Evolutionary conservation across 2,113 vertebrate genomes (phyloP), one percentile per base, ranked within the genome.

Genomic region (Lepidothrix coronata): DNA sequence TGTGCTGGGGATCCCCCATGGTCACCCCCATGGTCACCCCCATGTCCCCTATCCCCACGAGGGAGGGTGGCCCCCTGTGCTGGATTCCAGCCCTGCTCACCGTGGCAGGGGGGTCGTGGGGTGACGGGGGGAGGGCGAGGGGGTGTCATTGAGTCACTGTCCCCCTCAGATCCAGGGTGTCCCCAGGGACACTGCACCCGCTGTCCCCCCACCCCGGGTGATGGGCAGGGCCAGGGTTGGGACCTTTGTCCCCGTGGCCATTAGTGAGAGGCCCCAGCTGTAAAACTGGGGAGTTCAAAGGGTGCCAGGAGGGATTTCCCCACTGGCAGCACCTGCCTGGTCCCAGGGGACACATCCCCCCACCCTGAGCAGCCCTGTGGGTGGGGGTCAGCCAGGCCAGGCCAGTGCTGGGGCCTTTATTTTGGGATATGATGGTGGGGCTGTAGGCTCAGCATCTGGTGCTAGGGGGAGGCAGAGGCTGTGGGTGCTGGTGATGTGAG

Each of bases 41-140:
- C 9, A 4, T 39, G 70, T 77, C 61, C 70, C n/a, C 54, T 2
- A 4, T 76, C 35, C 78, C 68, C 71, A 43, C 1, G 48, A 5
- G 1, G 1, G 16, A 48, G 1, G 22, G 28, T 7, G 20, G n/a
- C 33, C 27, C 43, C 81, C 31, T 5, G 1, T 0, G 0, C 21
- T 11, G n/a, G 49, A 11, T 61, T 55, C 79, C 46, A 8, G 23
- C 57, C n/a, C 30, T 6, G 2, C 49, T 68, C 12, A 1, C 39
- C 5, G 0, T 1, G 2, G 8, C 2, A 2, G 13, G 27, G 44
- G n/a, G 17, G 25, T 11, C 1, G 0, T 15, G 39, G n/a, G 15
- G 39, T 37, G 16, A 20, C 5, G 4, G 27, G 35, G 33, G 28
- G 6, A 37, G 54, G 8, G 25, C 11, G 41, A 24, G 3, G 10